These are phyloP conservation scores for Unio delphinus DNA, from an alignment of 2,888 invertebrate genomes.

Conservation along the genomic window DNA sequence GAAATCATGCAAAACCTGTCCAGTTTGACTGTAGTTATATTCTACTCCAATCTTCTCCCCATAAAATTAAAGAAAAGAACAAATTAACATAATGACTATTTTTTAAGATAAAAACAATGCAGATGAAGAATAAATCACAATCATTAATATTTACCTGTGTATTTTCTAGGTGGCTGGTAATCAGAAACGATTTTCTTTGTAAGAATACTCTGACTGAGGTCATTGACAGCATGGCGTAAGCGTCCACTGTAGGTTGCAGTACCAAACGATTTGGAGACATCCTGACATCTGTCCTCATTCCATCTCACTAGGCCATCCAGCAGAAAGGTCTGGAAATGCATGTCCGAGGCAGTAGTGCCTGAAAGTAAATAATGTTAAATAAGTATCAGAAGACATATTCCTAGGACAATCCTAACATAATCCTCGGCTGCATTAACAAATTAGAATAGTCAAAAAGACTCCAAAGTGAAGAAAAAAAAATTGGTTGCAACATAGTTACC, in stretches of 20 bases:
- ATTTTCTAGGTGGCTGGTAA: conserved; percentile 15
- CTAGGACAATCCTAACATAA: not conserved
- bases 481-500: conserved; percentile 3
- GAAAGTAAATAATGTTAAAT: conserved; percentile 1
- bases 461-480: no score
- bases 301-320: conserved; percentile 32
- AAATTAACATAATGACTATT: not conserved
- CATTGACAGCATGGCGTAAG: conserved; percentile 21
- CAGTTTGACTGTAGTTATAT: conserved; percentile 30
- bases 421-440: not conserved
- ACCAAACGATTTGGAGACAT: not conserved
- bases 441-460: no score
- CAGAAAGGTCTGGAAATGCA: conserved; percentile 34
- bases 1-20: conserved; percentile 16
- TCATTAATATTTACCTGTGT: conserved; percentile 21
- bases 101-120: not conserved
- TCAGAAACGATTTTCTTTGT: conserved; percentile 14
- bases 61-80: conserved; percentile 5
- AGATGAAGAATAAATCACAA: no score
- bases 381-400: no score
- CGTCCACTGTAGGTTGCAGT: conserved; percentile 13
- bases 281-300: conserved; percentile 28
- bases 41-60: conserved; percentile 38
- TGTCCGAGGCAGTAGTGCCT: conserved; percentile 30
- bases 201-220: conserved; percentile 11